These are phyloP conservation scores for Apostichopus leukothele DNA, from an alignment of 53 echinoderm and acorn worm species.

Conservation along the genomic window DNA sequence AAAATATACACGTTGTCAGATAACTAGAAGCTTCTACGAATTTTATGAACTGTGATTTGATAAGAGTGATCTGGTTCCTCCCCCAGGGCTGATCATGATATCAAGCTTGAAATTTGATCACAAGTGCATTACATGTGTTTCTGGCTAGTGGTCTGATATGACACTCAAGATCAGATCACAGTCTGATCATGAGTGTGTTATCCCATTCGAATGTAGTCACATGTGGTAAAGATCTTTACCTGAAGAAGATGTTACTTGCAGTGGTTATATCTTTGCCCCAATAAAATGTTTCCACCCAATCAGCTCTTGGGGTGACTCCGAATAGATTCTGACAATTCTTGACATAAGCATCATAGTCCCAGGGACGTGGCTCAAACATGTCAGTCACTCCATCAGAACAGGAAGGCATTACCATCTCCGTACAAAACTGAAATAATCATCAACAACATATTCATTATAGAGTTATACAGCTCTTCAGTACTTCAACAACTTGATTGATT, in stretches of 20 bases:
- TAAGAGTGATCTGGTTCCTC: no score
- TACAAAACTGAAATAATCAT: conserved; percentile 56
- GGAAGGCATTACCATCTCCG: conserved; percentile 92
- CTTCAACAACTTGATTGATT: neutral
- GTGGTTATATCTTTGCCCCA: conserved; percentile 80
- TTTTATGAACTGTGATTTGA: no score
- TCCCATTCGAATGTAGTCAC: no score
- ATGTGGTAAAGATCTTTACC: conserved; percentile 44
- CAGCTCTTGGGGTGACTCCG: conserved; percentile 70
- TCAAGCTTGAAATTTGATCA: no score
- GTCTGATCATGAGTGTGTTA: no score
- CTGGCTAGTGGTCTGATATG: no score
- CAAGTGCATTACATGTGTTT: no score
- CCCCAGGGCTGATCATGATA: no score
- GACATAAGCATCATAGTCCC: conserved; percentile 64
- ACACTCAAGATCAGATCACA: no score
- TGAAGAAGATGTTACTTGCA: conserved; percentile 91
- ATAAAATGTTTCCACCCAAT: conserved; percentile 77
- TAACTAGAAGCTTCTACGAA: no score
- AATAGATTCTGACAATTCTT: conserved; percentile 60
- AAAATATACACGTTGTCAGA: no score
- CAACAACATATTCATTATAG: neutral
- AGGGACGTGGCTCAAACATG: conserved; percentile 82
- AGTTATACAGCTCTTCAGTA: no score
- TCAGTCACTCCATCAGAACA: conserved; percentile 82